Conservation (phyloP, 64 coral and sea anemone species). For the Orbicella faveolata region DNA sequence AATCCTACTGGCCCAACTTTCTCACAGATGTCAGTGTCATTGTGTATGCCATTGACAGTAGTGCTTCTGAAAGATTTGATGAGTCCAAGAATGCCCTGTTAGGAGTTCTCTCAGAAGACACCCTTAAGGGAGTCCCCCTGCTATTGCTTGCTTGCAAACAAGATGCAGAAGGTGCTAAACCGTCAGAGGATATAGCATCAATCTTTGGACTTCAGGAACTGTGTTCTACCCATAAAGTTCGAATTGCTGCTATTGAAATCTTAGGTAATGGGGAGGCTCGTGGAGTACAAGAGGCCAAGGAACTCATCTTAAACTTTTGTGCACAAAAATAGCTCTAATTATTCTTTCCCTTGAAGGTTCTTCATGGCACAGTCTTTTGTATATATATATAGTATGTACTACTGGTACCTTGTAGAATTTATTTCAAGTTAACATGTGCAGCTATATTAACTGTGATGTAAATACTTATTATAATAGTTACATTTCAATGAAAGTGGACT, state of each 20-base stretch:
- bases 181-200: conserved; percentile 38
- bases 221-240: background rate
- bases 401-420: background rate
- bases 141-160: conserved; percentile 75
- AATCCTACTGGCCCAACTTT: conserved; percentile 87
- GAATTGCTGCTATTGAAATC: conserved; percentile 28
- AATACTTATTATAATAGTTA: too few species aligned
- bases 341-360: background rate
- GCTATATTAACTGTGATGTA: background rate
- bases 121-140: conserved; percentile 77
- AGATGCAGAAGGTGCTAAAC: conserved; percentile 52
- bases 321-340: background rate
- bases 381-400: background rate
- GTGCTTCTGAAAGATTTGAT: conserved; percentile 54
- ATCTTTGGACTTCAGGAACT: conserved; percentile 46
- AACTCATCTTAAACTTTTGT: conserved; percentile 72
- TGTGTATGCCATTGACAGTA: conserved; percentile 78
- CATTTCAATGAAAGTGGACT: too few species aligned
- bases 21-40: conserved; percentile 56
- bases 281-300: conserved; percentile 58
- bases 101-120: conserved; percentile 42
- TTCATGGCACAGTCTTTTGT: background rate
- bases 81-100: conserved; percentile 67
- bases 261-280: conserved; percentile 39
- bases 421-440: background rate